Base-by-base conservation (phyloP, 2,888 invertebrate genomes). In the Oegoconia quadripuncta region DNA sequence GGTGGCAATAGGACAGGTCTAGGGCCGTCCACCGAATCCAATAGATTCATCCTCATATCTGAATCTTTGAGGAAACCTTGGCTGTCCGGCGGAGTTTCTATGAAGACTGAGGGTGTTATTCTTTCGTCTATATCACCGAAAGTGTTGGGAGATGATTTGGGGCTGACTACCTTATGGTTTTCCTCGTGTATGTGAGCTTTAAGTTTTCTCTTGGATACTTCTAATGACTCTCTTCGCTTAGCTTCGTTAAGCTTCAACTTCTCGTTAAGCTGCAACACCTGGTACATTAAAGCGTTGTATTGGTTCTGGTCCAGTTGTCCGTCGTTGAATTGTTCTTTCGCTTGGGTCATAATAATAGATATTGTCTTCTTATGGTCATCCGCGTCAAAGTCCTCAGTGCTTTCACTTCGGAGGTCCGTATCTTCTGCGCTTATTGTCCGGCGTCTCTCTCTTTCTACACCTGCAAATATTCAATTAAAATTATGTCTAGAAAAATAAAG, bases 281-380 rank as follows among this genome's bases (percentile, higher is more conserved):
- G 93, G 66, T 92, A 92, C 70, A 95, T 91, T 12, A 95, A 79
- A 7, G 91, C 91, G 52, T 93, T 92, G 66, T 94, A 94, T 59
- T 95, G 93, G 20, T 90, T 91, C 61, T 92, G 91, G 34, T 93
- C 92, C 41, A 95, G 90, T 30, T 90, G 90, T 0, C 96, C 95
- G 35, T 91, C 91, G 46, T 91, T 92, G 44, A 93, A 90, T 55
- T 94, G 91, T 55, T 94, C 93, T 42, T 95, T 94, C 0, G 96
- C 97, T 60, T 95, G 94, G 7, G 91, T 90, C 66, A 95, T 92
- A 42, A 95, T 95, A 29, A 93, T 92, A 42, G 93, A 92, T 53
- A 93, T 92, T 39, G 92, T 92, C 42, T 90, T 90, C 48, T 92
- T 90, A 48, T 90, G 88, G 40, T 89, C 89, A 53, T 89, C 89